Percentiles rank a stretch among this genome's conserved stretches.
These are phyloP conservation scores for Apotomis turbidana DNA, from an alignment of 2,888 invertebrate species.

Conservation along the genomic window DNA sequence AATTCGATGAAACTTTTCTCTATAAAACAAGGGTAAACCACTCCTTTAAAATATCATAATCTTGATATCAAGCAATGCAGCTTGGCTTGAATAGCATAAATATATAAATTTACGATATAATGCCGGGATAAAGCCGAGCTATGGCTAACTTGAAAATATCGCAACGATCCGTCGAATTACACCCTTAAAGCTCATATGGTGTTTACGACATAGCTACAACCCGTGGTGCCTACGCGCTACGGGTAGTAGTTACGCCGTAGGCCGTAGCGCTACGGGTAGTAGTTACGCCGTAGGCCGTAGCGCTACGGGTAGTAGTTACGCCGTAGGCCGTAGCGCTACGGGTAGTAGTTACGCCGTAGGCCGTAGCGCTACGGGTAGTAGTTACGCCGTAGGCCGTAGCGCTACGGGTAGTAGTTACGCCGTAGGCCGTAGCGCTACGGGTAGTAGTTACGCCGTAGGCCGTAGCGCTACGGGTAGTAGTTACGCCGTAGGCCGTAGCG, in stretches of 20 bases:
- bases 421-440: conserved; percentile 26
- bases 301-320: conserved; percentile 15
- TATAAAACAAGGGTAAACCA: no score
- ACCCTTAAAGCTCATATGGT: neutral
- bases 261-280: no score
- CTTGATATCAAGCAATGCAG: no score
- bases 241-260: neutral
- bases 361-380: conserved; percentile 24
- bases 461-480: conserved; percentile 24
- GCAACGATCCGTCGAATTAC: no score
- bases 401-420: conserved; percentile 14
- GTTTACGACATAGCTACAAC: neutral
- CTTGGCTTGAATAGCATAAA: no score
- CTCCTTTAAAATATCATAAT: no score
- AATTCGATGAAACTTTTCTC: no score
- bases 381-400: conserved; percentile 1
- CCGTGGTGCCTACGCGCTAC: conserved; percentile 28
- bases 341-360: neutral
- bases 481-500: conserved; percentile 7
- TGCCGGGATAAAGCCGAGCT: no score
- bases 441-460: neutral
- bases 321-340: conserved; percentile 25
- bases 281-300: conserved; percentile 1
- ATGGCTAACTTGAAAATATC: no score
- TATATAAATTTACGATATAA: no score